These are phyloP conservation scores for Cepphus grylle DNA, from an alignment of 2,113 vertebrate genomes.

Conservation along the genomic window DNA sequence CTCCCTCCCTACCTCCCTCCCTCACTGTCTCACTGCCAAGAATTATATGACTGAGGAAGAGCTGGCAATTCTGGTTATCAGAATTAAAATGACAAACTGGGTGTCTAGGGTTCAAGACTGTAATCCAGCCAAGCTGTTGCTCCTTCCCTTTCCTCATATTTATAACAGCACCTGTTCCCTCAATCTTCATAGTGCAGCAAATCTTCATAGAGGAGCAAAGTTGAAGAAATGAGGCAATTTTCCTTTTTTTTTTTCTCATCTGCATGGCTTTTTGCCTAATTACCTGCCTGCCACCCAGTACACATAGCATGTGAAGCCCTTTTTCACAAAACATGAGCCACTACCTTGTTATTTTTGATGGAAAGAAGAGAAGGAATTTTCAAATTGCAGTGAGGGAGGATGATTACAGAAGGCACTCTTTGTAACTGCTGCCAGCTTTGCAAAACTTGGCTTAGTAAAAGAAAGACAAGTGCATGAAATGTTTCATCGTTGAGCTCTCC, in stretches of 20 bases:
- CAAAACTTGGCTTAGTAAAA: neutral
- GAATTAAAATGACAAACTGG: neutral
- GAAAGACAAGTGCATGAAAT: neutral
- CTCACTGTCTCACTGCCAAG: neutral
- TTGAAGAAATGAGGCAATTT: neutral
- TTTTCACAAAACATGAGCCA: neutral
- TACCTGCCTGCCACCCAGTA: neutral
- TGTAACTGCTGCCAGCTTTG: neutral
- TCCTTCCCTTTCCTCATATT: neutral
- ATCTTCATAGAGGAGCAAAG: neutral
- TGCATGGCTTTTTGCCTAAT: neutral
- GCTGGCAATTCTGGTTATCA: neutral
- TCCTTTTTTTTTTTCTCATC: neutral
- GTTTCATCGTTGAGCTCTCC: neutral
- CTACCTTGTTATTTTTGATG: neutral
- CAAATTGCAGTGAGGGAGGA: neutral
- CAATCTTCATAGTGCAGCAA: neutral
- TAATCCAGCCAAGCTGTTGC: neutral
- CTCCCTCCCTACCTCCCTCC: neutral
- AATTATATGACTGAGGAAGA: neutral
- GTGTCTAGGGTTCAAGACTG: neutral
- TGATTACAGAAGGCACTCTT: neutral
- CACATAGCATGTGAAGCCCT: rapidly evolving
- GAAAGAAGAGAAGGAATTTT: neutral
- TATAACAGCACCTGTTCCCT: neutral